Conservation (phyloP, 37 sponge, comb jelly and placozoan genomes). For the Mnemiopsis leidyi region DNA sequence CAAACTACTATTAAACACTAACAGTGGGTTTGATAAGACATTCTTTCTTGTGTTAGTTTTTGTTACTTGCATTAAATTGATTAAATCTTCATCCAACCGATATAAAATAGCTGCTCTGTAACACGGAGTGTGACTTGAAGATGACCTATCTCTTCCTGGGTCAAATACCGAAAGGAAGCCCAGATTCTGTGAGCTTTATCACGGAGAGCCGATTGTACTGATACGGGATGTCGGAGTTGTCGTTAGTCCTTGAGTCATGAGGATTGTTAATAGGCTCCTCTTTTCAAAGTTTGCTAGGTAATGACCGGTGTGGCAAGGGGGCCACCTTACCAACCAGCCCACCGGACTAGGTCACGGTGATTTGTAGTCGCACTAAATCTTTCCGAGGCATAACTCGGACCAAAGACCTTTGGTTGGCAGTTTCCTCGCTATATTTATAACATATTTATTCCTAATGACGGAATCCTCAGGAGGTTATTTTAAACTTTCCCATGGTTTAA, state of each 20-base stretch:
- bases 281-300: not conserved
- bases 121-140: too few species aligned
- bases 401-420: not conserved
- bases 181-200: too few species aligned
- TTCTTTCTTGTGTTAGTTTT: too few species aligned
- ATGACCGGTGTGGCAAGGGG: not conserved
- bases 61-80: too few species aligned
- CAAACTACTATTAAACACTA: too few species aligned
- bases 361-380: not conserved
- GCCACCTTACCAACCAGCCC: not conserved
- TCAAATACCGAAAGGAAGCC: not conserved
- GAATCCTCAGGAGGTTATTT: not conserved
- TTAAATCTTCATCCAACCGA: too few species aligned
- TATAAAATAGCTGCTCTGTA: too few species aligned
- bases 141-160: too few species aligned
- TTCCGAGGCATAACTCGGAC: not conserved
- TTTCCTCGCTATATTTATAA: not conserved
- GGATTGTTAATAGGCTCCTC: not conserved
- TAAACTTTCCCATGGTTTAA: not conserved
- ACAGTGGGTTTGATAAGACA: too few species aligned
- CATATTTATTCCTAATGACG: too few species aligned
- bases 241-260: not conserved
- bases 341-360: not conserved
- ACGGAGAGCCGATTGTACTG: not conserved
- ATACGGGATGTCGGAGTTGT: not conserved